phyloP scores from a whole-genome alignment of 2,888 invertebrate genomes.

The Esperia sulphurella region DNA sequence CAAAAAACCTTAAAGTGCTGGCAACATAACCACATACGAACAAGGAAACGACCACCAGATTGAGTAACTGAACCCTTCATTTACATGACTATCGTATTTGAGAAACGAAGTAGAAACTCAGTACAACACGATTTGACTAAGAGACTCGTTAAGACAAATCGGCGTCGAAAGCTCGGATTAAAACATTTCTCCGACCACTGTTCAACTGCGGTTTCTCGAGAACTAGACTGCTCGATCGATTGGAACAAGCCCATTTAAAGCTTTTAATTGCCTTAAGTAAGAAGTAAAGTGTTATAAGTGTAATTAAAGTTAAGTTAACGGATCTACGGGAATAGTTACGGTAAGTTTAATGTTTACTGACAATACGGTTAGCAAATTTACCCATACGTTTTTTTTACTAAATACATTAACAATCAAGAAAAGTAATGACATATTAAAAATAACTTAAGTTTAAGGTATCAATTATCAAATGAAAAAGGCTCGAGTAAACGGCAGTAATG shows the following conservation, averaged over 20 bases:
- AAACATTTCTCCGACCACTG: constrained; percentile 26
- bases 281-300: no score
- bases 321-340: no score
- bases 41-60: constrained; percentile 31
- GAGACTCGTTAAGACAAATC: constrained; percentile 37
- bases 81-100: constrained; percentile 42
- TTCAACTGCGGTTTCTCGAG: constrained; percentile 22
- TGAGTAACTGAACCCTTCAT: constrained; percentile 41
- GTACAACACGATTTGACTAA: constrained; percentile 18
- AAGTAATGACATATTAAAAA: not conserved
- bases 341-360: not conserved
- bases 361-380: not conserved
- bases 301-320: not conserved
- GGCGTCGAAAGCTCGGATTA: constrained; percentile 33
- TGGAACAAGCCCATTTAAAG: not conserved
- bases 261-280: not conserved
- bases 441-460: no score
- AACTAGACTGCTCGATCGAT: not conserved
- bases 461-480: no score
- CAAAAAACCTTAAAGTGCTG: no score
- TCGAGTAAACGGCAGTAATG: no score
- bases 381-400: no score
- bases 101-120: constrained; percentile 19
- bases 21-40: constrained; percentile 24
- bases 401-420: not conserved